These are phyloP conservation scores for Lacerta agilis DNA, from an alignment of 2,797 vertebrate genomes.

Conservation along the genomic window DNA sequence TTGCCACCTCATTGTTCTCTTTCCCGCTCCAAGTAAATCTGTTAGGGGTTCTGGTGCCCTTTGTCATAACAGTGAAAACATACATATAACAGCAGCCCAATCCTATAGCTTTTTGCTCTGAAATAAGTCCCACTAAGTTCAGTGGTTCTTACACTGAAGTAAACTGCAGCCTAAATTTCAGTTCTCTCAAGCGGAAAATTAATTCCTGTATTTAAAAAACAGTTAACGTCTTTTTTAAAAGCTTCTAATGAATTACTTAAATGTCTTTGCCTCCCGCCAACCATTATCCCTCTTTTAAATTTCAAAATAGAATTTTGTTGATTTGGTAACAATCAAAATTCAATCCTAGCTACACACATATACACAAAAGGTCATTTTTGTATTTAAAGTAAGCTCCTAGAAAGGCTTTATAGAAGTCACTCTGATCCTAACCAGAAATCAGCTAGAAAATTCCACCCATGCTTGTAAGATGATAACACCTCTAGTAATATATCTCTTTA, in stretches of 20 bases:
- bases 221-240: not conserved
- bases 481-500: not conserved
- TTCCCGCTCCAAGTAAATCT: not conserved
- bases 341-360: not conserved
- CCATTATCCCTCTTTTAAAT: not conserved
- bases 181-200: not conserved
- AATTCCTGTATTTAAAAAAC: not conserved
- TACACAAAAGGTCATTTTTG: not conserved
- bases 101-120: not conserved
- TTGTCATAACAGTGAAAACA: not conserved
- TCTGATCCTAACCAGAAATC: conserved; percentile 8
- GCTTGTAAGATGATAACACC: not conserved
- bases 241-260: not conserved
- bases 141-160: not conserved
- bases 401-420: conserved; percentile 1
- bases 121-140: not conserved
- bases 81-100: not conserved
- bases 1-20: not conserved
- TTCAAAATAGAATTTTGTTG: not conserved
- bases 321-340: not conserved
- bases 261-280: not conserved
- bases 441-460: conserved; percentile 12
- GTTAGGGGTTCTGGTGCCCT: not conserved
- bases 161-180: not conserved
- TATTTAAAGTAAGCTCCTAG: not conserved